phyloP scores from a whole-genome alignment of 2,113 vertebrate species.

The Pantherophis guttatus region DNA sequence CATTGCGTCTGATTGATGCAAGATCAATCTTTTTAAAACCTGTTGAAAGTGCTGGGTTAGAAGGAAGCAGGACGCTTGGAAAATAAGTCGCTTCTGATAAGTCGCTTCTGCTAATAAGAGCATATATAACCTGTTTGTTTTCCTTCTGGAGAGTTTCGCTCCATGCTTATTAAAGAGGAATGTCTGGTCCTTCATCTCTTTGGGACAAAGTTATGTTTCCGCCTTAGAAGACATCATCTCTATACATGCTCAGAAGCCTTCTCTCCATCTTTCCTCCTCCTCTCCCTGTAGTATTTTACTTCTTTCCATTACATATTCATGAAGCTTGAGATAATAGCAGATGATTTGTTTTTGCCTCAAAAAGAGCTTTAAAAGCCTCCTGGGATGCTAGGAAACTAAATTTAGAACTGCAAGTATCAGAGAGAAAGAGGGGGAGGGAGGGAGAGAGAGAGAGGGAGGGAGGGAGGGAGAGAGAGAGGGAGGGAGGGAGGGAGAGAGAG shows the following conservation, averaged over 20 bases:
- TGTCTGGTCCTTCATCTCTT: background rate
- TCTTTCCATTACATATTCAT: slow-evolving; percentile 44
- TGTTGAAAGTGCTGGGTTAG: background rate
- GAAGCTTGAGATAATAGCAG: slow-evolving; percentile 54
- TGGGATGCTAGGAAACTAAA: slow-evolving; percentile 70
- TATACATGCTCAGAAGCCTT: background rate
- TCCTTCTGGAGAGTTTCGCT: background rate
- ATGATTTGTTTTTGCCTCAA: slow-evolving; percentile 65
- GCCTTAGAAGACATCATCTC: background rate
- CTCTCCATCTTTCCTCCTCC: background rate
- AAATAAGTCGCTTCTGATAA: background rate
- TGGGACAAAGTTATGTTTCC: background rate
- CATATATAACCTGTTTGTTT: too few relatives aligned
- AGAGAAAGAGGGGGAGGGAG: background rate
- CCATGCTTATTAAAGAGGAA: background rate
- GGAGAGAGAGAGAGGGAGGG: background rate
- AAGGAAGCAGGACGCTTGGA: background rate
- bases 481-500: slow-evolving; percentile 19
- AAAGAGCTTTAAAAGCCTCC: slow-evolving; percentile 58
- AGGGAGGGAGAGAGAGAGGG: slow-evolving; percentile 14
- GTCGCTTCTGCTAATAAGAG: background rate
- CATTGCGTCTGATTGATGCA: background rate
- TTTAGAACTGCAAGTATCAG: slow-evolving; percentile 65
- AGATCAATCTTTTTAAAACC: background rate
- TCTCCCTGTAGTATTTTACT: background rate